These are phyloP conservation scores for Stegastes partitus DNA, from an alignment of 2,113 vertebrate species.

Conservation along the genomic window DNA sequence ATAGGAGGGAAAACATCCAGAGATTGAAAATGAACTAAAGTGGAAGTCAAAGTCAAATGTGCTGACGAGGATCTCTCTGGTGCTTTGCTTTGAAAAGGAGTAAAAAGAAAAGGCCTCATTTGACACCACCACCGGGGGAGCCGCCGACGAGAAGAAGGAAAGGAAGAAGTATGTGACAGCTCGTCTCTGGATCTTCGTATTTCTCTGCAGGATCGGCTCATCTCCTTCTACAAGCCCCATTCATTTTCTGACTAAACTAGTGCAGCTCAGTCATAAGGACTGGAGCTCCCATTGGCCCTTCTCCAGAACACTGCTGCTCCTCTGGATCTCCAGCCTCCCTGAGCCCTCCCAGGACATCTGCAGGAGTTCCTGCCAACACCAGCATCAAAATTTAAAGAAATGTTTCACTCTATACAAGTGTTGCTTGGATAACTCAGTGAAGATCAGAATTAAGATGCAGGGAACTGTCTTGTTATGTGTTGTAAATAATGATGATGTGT, in stretches of 20 bases:
- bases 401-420: background rate
- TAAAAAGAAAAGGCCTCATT: constrained; percentile 17
- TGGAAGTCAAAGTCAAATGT: constrained; percentile 20
- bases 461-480: background rate
- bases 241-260: background rate
- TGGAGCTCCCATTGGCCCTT: background rate
- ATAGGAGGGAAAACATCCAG: background rate
- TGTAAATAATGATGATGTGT: background rate
- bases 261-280: constrained; percentile 1
- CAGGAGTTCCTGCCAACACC: background rate
- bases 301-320: background rate
- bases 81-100: constrained; percentile 23
- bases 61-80: constrained; percentile 27
- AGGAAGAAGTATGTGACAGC: constrained; percentile 4
- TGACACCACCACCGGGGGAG: constrained; percentile 15
- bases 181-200: background rate
- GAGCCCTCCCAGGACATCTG: background rate
- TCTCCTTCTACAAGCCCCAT: background rate
- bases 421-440: background rate
- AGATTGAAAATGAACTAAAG: constrained; percentile 8
- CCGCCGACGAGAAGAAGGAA: constrained; percentile 1
- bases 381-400: background rate
- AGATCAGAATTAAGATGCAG: background rate
- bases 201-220: constrained; percentile 26
- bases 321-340: background rate